phyloP scores from a whole-genome alignment of 2,113 vertebrate species.

The Nothobranchius furzeri region DNA sequence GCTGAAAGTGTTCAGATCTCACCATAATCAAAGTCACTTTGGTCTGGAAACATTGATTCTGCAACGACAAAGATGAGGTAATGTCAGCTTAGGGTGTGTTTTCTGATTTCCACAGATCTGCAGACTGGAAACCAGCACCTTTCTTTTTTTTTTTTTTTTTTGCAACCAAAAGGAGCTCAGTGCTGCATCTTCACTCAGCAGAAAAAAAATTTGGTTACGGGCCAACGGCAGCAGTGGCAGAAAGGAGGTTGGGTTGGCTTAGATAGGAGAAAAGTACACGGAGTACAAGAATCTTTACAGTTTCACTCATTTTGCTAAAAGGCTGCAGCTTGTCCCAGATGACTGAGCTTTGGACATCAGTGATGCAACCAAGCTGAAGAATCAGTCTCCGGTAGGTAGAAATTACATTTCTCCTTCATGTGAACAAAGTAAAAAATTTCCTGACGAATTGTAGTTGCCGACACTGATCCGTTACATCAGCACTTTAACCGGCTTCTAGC shows the following conservation, averaged over 20 bases:
- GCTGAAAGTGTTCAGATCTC: slow-evolving; percentile 30
- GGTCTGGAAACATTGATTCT: slow-evolving; percentile 67
- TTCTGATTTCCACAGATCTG: too few species aligned
- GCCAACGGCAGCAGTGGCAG: slow-evolving; percentile 37
- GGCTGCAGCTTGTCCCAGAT: slow-evolving; percentile 3
- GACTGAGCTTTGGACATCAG: not conserved
- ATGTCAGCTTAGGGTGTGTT: not conserved
- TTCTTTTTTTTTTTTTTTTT: slow-evolving; percentile 10
- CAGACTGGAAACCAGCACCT: slow-evolving; percentile 46
- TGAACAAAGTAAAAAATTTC: too few species aligned
- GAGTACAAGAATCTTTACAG: not conserved
- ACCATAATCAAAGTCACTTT: slow-evolving; percentile 81
- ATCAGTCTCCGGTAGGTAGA: slow-evolving; percentile 31
- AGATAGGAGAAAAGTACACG: not conserved
- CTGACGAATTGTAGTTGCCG: too few species aligned
- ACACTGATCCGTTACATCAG: slow-evolving; percentile 11
- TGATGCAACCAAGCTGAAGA: slow-evolving; percentile 23
- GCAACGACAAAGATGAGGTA: slow-evolving; percentile 22
- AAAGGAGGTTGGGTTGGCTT: not conserved
- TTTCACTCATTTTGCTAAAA: not conserved
- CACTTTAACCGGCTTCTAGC: not conserved
- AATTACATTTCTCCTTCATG: not conserved
- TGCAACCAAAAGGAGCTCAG: slow-evolving; percentile 29
- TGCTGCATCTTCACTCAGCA: slow-evolving; percentile 74
- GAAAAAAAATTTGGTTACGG: slow-evolving; percentile 55